Conservation (phyloP, 2,797 vertebrate genomes). For the Megaceryle alcyon region DNA sequence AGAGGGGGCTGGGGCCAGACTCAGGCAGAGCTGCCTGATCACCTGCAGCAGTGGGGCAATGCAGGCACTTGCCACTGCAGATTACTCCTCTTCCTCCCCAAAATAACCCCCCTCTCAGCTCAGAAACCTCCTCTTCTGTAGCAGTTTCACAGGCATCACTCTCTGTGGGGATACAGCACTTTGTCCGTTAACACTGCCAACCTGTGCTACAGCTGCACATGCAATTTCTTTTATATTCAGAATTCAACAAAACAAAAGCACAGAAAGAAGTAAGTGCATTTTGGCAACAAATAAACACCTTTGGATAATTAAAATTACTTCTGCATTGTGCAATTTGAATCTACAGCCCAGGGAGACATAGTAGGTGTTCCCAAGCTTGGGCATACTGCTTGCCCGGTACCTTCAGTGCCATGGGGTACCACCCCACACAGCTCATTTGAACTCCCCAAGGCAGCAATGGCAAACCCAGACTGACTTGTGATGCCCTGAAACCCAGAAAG, state of each 20-base stretch:
- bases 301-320: not conserved
- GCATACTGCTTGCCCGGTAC: not conserved
- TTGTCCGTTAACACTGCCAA: not conserved
- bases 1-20: accelerated
- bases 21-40: not conserved
- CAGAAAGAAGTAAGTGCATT: not conserved
- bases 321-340: not conserved
- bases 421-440: not conserved
- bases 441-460: not conserved
- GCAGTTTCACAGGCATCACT: not conserved
- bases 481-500: not conserved
- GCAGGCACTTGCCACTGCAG: not conserved
- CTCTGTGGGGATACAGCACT: not conserved
- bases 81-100: not conserved
- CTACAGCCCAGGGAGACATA: not conserved
- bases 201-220: not conserved
- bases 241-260: not conserved
- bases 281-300: not conserved
- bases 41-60: not conserved
- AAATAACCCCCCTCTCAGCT: not conserved
- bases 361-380: no score
- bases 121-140: not conserved
- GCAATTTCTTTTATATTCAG: not conserved
- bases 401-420: not conserved
- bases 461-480: not conserved